Conservation (phyloP, 2,113 vertebrate genomes). For the Corythornis cristatus region DNA sequence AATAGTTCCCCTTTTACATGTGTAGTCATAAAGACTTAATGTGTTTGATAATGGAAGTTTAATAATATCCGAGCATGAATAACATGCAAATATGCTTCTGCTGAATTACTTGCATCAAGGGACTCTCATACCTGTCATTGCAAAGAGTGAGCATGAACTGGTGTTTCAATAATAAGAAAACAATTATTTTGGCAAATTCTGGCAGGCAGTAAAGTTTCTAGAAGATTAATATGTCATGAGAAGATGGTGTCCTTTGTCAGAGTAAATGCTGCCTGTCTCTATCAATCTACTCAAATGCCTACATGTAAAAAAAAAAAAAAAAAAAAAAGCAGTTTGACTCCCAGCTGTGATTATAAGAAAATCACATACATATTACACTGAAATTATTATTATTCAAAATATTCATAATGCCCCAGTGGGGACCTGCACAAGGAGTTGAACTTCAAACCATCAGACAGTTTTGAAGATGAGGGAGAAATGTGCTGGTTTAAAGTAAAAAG, state of each 20-base stretch:
- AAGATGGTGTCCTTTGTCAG: neutral
- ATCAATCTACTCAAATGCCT: neutral
- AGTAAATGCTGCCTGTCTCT: neutral
- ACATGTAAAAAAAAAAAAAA: neutral
- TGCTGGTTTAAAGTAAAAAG: neutral
- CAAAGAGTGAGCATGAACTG: neutral
- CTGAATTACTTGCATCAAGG: neutral
- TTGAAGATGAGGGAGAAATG: neutral
- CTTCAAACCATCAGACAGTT: neutral
- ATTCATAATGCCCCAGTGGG: neutral
- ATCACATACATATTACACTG: neutral
- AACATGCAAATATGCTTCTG: neutral
- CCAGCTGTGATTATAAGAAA: neutral
- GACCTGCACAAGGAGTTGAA: neutral
- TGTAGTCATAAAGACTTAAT: neutral
- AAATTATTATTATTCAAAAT: neutral
- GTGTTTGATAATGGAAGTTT: conserved; percentile 10
- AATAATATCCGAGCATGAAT: neutral
- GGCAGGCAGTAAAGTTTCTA: neutral
- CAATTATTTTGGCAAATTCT: neutral
- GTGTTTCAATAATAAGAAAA: neutral
- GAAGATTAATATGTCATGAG: neutral
- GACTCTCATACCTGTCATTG: neutral
- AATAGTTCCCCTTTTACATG: neutral
- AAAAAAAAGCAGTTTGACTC: neutral